Evolutionary conservation across 2,113 vertebrate species (phyloP).

Genomic region (Anas platyrhynchos): DNA sequence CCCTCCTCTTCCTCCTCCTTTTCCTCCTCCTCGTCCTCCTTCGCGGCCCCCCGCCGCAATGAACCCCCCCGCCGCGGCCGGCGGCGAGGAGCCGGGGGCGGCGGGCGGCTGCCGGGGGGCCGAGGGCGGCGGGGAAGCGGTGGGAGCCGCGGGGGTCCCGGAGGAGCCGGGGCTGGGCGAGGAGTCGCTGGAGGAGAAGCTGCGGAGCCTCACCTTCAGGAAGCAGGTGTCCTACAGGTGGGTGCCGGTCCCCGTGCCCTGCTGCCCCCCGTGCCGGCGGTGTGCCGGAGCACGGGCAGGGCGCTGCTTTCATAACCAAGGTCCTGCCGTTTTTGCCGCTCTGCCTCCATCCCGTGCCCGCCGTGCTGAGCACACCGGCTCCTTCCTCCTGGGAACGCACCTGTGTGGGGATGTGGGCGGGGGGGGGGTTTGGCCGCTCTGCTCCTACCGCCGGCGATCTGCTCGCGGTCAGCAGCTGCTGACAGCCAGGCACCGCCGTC

Average conservation of each 20-base stretch:
- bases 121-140: constrained; percentile 74
- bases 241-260: constrained; percentile 25
- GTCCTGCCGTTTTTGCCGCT: fast-evolving
- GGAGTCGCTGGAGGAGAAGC: constrained; percentile 86
- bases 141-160: constrained; percentile 53
- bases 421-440: neutral
- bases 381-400: neutral
- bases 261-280: too few species aligned
- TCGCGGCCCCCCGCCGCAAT: constrained; percentile 42
- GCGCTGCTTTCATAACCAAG: neutral
- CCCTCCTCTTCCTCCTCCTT: too few species aligned
- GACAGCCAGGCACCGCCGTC: fast-evolving
- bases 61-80: constrained; percentile 66
- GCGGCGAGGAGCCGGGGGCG: constrained; percentile 69
- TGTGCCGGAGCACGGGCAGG: fast-evolving
- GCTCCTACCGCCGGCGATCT: neutral
- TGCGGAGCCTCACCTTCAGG: constrained; percentile 86
- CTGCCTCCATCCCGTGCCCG: fast-evolving
- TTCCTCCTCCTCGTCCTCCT: neutral
- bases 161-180: constrained; percentile 74
- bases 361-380: neutral
- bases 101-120: constrained; percentile 74
- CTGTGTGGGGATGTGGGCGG: fast-evolving
- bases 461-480: neutral
- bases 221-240: constrained; percentile 93